Conservation (phyloP, 2,113 vertebrate genomes). For the Myotis davidii region DNA sequence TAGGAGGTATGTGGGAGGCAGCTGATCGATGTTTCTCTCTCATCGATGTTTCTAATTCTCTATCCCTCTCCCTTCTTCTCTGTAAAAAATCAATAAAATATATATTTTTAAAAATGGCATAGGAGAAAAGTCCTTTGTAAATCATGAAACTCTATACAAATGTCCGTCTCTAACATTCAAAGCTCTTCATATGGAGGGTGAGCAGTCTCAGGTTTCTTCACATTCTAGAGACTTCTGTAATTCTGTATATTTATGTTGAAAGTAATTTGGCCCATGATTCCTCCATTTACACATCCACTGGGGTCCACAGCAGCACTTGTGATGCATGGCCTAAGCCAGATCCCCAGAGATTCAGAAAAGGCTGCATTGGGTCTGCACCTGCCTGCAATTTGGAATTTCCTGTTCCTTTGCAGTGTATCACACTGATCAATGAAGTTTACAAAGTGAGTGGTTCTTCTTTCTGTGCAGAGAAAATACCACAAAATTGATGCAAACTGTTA, state of each 20-base stretch:
- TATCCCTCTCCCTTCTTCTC: too few species aligned
- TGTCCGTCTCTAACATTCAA: neutral
- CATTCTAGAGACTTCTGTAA: neutral
- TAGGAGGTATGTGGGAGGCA: too few species aligned
- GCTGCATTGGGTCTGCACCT: neutral
- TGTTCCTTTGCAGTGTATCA: neutral
- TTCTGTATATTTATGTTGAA: neutral
- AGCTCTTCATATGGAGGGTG: neutral
- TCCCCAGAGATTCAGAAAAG: neutral
- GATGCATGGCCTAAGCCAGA: neutral
- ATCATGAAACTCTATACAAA: neutral
- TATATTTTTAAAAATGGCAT: neutral
- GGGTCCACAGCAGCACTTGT: neutral
- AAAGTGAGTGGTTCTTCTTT: neutral
- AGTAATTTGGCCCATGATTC: neutral
- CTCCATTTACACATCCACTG: neutral
- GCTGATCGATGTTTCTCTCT: too few species aligned
- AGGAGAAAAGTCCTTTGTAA: neutral
- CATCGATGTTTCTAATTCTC: too few species aligned
- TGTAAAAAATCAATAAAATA: too few species aligned
- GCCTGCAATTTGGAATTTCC: neutral
- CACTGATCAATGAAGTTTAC: neutral
- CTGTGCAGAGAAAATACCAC: neutral
- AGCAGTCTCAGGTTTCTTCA: neutral
- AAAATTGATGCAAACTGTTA: neutral